A percentile compares a stretch with the other conserved stretches of the same genome.
These are phyloP conservation scores for Autographa pulchrina DNA, from an alignment of 2,888 invertebrate species.

Conservation along the genomic window DNA sequence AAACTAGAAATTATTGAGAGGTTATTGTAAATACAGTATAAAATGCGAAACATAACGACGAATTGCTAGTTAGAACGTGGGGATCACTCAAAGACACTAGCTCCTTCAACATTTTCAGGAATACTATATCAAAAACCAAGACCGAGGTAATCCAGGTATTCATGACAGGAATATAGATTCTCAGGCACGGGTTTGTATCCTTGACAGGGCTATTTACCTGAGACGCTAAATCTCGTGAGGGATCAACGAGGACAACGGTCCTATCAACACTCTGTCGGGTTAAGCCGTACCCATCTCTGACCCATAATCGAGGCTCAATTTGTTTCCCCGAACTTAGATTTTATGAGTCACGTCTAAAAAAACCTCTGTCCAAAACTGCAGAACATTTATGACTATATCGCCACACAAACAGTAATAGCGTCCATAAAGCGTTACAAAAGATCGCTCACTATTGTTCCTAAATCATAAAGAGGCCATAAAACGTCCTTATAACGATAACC, in stretches of 20 bases:
- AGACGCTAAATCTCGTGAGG: constrained; percentile 66
- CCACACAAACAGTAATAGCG: constrained; percentile 61
- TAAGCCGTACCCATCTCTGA: constrained; percentile 56
- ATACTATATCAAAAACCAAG: constrained; percentile 18
- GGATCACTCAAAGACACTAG: neutral
- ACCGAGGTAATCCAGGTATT: constrained; percentile 19
- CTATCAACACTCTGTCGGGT: constrained; percentile 67
- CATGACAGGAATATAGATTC: constrained; percentile 38
- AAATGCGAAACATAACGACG: neutral
- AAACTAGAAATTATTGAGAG: neutral
- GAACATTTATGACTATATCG: constrained; percentile 59
- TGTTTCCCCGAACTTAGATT: constrained; percentile 47
- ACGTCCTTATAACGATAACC: constrained; percentile 76
- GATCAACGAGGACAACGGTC: constrained; percentile 64
- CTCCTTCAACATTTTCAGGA: constrained; percentile 8
- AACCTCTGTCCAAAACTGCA: constrained; percentile 60
- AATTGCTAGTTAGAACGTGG: neutral
- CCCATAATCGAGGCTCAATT: constrained; percentile 56
- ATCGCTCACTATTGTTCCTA: constrained; percentile 80
- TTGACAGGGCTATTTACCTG: constrained; percentile 71
- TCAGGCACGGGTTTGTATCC: constrained; percentile 53
- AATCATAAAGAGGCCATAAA: constrained; percentile 80
- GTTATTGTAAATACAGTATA: neutral
- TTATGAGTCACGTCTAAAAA: constrained; percentile 54
- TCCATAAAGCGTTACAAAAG: constrained; percentile 72